Base-by-base conservation (phyloP, 2,113 vertebrate genomes). In the Eptesicus fuscus region DNA sequence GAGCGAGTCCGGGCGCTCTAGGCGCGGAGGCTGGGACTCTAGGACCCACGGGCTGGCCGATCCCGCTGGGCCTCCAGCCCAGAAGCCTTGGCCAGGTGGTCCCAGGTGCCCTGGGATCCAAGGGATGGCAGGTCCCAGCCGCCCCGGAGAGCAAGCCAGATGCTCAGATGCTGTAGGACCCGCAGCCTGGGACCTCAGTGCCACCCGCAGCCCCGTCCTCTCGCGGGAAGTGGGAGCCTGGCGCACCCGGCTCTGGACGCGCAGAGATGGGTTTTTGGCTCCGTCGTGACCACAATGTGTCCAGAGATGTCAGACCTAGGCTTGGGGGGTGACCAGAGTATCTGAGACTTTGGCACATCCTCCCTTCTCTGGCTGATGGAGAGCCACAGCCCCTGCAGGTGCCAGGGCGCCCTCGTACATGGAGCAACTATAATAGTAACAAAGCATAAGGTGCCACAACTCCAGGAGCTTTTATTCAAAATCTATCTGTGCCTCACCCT, bases 91-190 rank as follows among this genome's bases (percentile, higher is more conserved):
- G 11, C 56, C 30, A 18, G 56, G 17, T n/a, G 8, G 22, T 77
- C 7, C 3, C 20, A 44, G 47, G 17, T 37, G 70, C 61, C 49
- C 20, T 40, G 74, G 42, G 74, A 32, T 17, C 53, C 1, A 4
- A 22, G 67, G 30, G 22, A 11, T 0, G 0, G 6, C 4, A 3
- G 65, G 59, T 17, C 37, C 49, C 0, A 0, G 40, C 14, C 37
- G 40, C 14, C 37, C 51, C n/a, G 37, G 65, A 1, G 2, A 32
- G 28, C 10, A 17, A n/a, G 59, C n/a, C 9, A 40, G 65, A 23
- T 10, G 59, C 25, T 28, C 9, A 40, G 65, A 23, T 10, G 59
- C 25, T 28, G 4, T 49, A 35, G 78, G 28, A 83, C 53, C 22
- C 30, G 56, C 25, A 17, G 42, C 28, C 79, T 47, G 63, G 42